A percentile compares a stretch with the other conserved stretches of the same genome.
Conservation (phyloP, 2,888 invertebrate species). For the Dryadula phaetusa region DNA sequence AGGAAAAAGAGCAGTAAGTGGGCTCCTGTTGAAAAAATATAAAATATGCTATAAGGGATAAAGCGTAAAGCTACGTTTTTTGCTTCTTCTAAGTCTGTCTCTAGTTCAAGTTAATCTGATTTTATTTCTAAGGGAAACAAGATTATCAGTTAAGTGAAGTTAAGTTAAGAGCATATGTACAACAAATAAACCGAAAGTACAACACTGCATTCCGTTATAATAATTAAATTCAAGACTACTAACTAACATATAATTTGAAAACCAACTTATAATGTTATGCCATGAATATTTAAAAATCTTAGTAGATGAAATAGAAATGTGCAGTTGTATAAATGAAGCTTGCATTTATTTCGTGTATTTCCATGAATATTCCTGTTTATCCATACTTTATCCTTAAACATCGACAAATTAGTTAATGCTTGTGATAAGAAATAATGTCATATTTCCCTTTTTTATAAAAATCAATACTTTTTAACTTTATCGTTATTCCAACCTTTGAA, state of each 20-base stretch:
- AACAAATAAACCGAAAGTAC: background rate
- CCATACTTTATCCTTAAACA: too few relatives aligned
- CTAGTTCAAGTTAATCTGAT: too few relatives aligned
- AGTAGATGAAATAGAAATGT: background rate
- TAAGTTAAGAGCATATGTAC: background rate
- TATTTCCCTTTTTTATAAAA: background rate
- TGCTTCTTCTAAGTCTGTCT: too few relatives aligned
- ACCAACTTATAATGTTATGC: background rate
- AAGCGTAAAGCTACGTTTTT: too few relatives aligned
- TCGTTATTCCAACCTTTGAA: background rate
- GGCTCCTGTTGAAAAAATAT: constrained; percentile 58
- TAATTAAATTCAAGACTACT: background rate
- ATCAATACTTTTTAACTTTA: background rate
- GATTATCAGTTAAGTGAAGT: too few relatives aligned
- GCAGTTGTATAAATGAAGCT: background rate
- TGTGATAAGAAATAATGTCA: background rate
- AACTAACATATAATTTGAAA: background rate
- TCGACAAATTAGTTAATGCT: too few relatives aligned
- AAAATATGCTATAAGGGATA: too few relatives aligned
- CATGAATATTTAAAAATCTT: background rate
- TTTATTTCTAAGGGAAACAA: too few relatives aligned
- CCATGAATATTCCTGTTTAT: background rate
- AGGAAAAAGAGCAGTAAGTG: constrained; percentile 74
- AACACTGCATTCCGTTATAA: background rate
- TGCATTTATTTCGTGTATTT: background rate